A percentile compares a stretch with the other conserved stretches of the same genome.
Conservation (phyloP, 1,140 invertebrate species). For the Teleopsis dalmanni region DNA sequence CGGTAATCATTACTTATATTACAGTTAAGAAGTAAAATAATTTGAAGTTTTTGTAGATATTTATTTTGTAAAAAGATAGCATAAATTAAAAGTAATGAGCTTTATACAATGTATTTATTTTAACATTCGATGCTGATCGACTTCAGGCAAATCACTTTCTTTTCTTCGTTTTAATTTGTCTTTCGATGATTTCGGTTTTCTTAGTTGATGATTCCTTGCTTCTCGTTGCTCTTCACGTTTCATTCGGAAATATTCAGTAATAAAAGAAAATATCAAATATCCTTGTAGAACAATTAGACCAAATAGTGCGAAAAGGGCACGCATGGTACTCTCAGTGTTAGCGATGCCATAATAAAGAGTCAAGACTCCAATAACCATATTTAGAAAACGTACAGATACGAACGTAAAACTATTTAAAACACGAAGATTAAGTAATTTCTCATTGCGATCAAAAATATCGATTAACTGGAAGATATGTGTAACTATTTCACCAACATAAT, state of each 20-base stretch:
- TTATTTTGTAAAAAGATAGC: no score
- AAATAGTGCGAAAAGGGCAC: constrained; percentile 25
- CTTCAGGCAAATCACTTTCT: constrained; percentile 41
- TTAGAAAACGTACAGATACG: constrained; percentile 72
- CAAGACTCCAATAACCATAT: constrained; percentile 77
- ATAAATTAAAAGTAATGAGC: no score
- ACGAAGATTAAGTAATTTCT: constrained; percentile 56
- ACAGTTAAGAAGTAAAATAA: no score
- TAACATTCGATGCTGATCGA: no score
- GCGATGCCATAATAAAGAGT: constrained; percentile 87
- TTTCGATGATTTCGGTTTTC: constrained; percentile 47
- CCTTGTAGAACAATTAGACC: constrained; percentile 51
- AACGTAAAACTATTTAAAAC: constrained; percentile 78
- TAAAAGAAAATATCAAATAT: constrained; percentile 85
- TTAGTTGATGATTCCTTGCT: constrained; percentile 25
- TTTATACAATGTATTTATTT: no score
- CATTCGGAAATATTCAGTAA: constrained; percentile 70
- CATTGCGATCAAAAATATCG: constrained; percentile 83
- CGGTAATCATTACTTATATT: no score
- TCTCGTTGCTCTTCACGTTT: constrained; percentile 57
- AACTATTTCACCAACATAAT: constrained; percentile 82
- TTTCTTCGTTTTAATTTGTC: constrained; percentile 51
- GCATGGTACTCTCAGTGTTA: constrained; percentile 17
- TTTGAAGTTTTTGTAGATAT: no score
- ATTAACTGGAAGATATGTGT: constrained; percentile 79